Base-by-base conservation (phyloP, 2,113 vertebrate genomes). In the Capricornis sumatraensis region DNA sequence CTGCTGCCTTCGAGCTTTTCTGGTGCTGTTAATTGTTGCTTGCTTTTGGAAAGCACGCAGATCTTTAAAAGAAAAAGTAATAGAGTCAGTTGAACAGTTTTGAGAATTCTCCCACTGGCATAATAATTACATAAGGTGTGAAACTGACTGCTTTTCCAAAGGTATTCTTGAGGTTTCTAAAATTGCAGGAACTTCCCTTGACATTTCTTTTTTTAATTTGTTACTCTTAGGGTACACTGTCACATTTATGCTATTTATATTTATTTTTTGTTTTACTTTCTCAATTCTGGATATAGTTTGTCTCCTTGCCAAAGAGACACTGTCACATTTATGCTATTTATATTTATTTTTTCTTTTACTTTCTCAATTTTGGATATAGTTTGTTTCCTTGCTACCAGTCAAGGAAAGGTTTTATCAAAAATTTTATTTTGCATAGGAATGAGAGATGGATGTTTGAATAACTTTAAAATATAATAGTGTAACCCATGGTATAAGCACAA, bases 401-500 rank as follows among this genome's bases (percentile, higher is more conserved):
- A 83, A 91, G 47, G 83, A 90, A 92, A 47, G 6, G 52, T 94
- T 87, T 91, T 87, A 87, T 50, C 25, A 82, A 88, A 94, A 87
- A 57, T 67, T 94, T 25, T 17, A 33, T 55, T 8, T 79, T 33
- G 28, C 21, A 23, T 14, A 85, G 71, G 14, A 86, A 89, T 85
- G 76, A 89, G 76, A 94, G 36, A 86, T 91, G n/a, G 12, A 53
- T 1, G 90, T 79, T 92, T 94, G 55, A 74, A 33, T 91, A 89
- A 94, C 52, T 91, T 79, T 87, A 87, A 91, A 87, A 60, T 94
- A 62, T 71, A 93, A 60, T 86, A 90, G 33, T 89, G 2, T 88
- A 58, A 64, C 30, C 25, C 71, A 87, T 90, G 96, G 76, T 95
- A 74, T 83, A 96, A 95, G 52, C 60, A 96, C 55, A 90, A 94